A percentile compares a stretch with the other conserved stretches of the same genome.
These are phyloP conservation scores for Nebria salina DNA, from an alignment of 2,888 invertebrate species.

Conservation along the genomic window DNA sequence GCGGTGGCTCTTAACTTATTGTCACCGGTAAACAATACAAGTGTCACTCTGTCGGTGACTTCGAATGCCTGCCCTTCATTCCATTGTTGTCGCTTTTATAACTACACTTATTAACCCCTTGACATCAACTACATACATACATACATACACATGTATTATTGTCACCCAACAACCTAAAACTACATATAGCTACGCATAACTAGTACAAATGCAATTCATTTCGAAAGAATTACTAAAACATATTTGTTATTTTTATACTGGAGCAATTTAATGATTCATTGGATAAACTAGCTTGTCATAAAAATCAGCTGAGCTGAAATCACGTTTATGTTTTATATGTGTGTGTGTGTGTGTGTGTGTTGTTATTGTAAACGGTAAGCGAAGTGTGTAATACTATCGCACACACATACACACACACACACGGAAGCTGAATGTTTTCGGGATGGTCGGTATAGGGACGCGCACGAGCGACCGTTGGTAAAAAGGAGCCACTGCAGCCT, in stretches of 20 bases:
- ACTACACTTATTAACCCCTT: slow-evolving; percentile 46
- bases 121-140: neutral
- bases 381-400: neutral
- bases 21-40: slow-evolving; percentile 44
- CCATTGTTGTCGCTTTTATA: slow-evolving; percentile 36
- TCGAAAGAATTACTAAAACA: too few relatives aligned
- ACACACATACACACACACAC: too few relatives aligned
- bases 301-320: neutral
- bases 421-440: slow-evolving; percentile 46
- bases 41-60: slow-evolving; percentile 25
- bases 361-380: neutral
- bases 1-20: slow-evolving; percentile 37
- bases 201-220: too few relatives aligned
- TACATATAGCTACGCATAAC: too few relatives aligned
- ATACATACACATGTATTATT: too few relatives aligned
- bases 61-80: neutral
- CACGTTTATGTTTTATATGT: neutral
- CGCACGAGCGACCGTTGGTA: slow-evolving; percentile 55
- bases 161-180: too few relatives aligned
- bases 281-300: neutral
- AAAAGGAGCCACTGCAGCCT: slow-evolving; percentile 56
- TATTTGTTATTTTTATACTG: too few relatives aligned
- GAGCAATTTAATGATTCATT: neutral
- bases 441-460: slow-evolving; percentile 51
- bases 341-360: neutral